Conservation (phyloP, 2,113 vertebrate species). For the Tragulus kanchil region DNA sequence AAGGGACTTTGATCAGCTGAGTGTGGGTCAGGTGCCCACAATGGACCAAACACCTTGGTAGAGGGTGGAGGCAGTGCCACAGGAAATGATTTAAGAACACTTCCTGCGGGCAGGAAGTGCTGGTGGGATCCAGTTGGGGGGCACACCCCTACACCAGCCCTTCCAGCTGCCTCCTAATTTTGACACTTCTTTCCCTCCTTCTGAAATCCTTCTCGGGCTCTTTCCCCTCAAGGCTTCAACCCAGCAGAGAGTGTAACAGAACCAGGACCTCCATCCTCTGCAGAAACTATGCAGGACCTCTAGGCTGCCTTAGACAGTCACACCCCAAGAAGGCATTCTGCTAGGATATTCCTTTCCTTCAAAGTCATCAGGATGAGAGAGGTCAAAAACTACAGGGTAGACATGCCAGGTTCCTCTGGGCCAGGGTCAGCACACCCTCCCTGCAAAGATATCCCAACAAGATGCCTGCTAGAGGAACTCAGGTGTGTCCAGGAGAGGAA, state of each 20-base stretch:
- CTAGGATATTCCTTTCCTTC: background rate
- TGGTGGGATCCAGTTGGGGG: background rate
- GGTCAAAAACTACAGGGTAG: background rate
- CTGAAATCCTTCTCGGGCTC: background rate
- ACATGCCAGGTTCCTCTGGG: background rate
- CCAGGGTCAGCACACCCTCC: background rate
- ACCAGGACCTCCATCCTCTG: background rate
- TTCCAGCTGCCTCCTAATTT: background rate
- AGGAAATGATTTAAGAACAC: background rate
- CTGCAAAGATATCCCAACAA: background rate
- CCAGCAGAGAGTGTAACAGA: background rate
- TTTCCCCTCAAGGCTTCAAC: background rate
- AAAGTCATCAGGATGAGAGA: background rate
- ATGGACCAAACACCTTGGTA: no score
- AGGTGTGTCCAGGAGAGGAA: background rate
- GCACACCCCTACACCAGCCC: background rate
- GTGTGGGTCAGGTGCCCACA: background rate
- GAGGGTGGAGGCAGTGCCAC: background rate
- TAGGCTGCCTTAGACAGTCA: background rate
- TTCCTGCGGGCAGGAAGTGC: no score
- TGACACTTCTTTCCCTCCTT: background rate
- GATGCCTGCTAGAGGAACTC: background rate
- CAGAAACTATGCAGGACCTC: background rate
- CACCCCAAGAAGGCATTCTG: background rate
- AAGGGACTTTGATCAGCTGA: background rate